Base-by-base conservation (phyloP, 1,140 invertebrate species). In the Drosophila jambulina region DNA sequence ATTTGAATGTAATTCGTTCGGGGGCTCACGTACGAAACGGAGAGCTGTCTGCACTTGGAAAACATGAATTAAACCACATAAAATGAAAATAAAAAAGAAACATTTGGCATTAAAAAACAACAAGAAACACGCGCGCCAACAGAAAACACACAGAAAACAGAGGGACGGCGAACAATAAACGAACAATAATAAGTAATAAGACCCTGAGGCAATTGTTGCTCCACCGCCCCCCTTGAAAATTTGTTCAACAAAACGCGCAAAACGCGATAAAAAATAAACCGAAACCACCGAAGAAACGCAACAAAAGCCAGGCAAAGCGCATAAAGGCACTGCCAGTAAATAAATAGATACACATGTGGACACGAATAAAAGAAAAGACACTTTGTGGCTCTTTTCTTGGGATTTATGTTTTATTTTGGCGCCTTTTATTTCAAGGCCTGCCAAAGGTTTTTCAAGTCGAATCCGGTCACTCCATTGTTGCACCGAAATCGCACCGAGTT, bases 151-250 rank as follows among this genome's bases (percentile, higher is more conserved):
- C 71, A 64, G 49, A 70, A 75, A 78, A 68, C 46, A 49, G 25
- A 27, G n/a, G 32, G 29, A 32, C 78, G 67, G 63, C 69, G 78
- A 82, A 80, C 78, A 82, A 82, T 87, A 88, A 87, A 82, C 83
- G 79, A 70, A 70, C 80, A 88, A 88, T 83, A 87, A 84, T 84
- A 83, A 86, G 75, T 87, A 86, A 78, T 82, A 80, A 83, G 80
- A 83, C 75, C 76, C 80, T 69, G 76, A 69, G 62, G 80, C 70
- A 80, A 77, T 87, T 87, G 76, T 80, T 38, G 13, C 40, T 46
- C 46, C 40, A 19, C 42, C n/a, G 17, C 17, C 43, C 9, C 15
- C 38, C 27, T 32, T 17, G 13, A 64, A 81, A 75, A 81, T 80
- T 76, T 81, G 78, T 79, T 23, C 64, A 82, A 69, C 62, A 71